Base-by-base conservation (phyloP, 1,140 invertebrate species). In the Ostrea denselamellosa region DNA sequence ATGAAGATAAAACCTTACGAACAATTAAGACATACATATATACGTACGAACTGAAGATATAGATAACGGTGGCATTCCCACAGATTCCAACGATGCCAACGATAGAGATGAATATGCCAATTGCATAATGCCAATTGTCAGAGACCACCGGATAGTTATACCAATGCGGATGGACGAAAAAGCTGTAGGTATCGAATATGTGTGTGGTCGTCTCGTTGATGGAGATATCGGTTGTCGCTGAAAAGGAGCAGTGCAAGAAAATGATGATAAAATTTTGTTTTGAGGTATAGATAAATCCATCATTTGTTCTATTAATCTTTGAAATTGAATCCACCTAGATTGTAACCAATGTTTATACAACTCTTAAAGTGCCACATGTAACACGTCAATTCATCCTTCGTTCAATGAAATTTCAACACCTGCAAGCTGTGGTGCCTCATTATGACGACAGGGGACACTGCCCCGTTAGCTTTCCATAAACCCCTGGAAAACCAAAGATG, bases 31-130 rank as follows among this genome's bases (percentile, higher is more conserved):
- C 58, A 17, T 28, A 68, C 54, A 68, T 87, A 22, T 34, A 82
- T 68, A 91, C 92, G 91, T 95, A 94, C 93, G 90, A 92, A 25
- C 96, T 95, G 94, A 98, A 98, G 88, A 98, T 97, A 94, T 97
- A 98, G 87, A 98, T 96, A 53, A 98, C 98, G 95, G 98, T 96
- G 51, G 97, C 96, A 92, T 98, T 98, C 87, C 98, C 98, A 84
- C 95, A 86, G n/a, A 97, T 92, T 2, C 97, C 96, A 89, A 97
- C 95, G 34, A 97, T 93, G 22, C 97, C 97, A 84, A 98, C 96
- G 4, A 97, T 86, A 12, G 96, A 96, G 90, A 98, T 97, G 85
- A 96, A 96, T 52, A 98, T 96, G 0, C 97, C 97, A 9, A 98
- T 96, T 25, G 97, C 95, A 58, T 96, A 96, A 92, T 98, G 97